Base-by-base conservation (phyloP, 2,888 invertebrate genomes). In the Eupeodes luniger region DNA sequence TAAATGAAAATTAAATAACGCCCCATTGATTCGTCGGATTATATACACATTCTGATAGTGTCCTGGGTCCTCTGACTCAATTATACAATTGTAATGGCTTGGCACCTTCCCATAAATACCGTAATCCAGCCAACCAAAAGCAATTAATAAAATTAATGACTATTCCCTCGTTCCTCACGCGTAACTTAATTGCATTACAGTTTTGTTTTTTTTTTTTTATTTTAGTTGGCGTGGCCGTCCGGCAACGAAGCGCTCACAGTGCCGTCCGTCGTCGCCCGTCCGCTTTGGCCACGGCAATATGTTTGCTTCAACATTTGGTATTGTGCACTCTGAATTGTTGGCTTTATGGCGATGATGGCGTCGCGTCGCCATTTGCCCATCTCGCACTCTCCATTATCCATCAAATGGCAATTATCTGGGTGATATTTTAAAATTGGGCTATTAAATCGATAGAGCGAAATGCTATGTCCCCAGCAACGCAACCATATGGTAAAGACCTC, bases 131-230 rank as follows among this genome's bases (percentile, higher is more conserved):
- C 44, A 67, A 79, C 70, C 83, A 76, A 83, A 70, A 72, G 72
- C 79, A 77, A 80, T 87, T 79, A 76, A 87, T 36, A 76, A 80
- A 80, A 83, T 80, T 80, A 87, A 87, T 87, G 83, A 53, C 70
- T 59, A 49, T 59, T 76, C 79, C 80, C 79, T 69, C 69, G 70
- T 44, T 44, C 70, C 55, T 44, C 51, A 40, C 36, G 82, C 44
- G 11, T n/a, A 69, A 57, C 27, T 81, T 81, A 67, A 69, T 51
- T 62, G 57, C 67, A 75, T 64, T 19, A 75, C 40, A 49, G 12
- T 64, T 44, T 44, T 44, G 44, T 16, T 44, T 40, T n/a, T 61
- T 61, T 61, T 9, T 49, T 12, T 10, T 19, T 59, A 14, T 49
- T 36, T 14, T 61, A 5, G 10, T 19, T 67, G 51, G 16, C 51